Base-by-base conservation (phyloP, 2,797 vertebrate genomes). In the Hipposideros larvatus region DNA sequence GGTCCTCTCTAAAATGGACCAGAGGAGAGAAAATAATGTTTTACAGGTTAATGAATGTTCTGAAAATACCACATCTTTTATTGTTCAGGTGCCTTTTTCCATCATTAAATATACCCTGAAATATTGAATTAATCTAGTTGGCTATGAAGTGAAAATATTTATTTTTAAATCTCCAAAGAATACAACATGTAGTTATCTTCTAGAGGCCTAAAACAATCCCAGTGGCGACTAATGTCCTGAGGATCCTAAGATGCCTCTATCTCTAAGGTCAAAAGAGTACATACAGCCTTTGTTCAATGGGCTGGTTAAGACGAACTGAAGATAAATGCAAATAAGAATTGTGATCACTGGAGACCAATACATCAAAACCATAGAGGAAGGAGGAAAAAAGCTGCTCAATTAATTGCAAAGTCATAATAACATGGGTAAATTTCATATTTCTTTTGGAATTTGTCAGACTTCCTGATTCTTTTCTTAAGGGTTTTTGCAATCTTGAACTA, bases 1-100 rank as follows among this genome's bases (percentile, higher is more conserved):
- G 77, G 48, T 84, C 77, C 74, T 98, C 87, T 79, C 34, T 57
- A 92, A 96, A 91, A 77, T 95, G 87, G 87, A 94, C 93, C 77
- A 55, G 53, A 85, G 63, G 26, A 89, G 41, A 91, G 71, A 95
- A 97, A 94, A 90, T 57, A 92, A 91, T 48, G 19, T 91, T 86
- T 96, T 63, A 84, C 31, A 55, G 37, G 31, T 70, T 95, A 84
- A 95, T 70, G n/a, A 95, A 59, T 61, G 46, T 22, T 90, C 51
- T 79, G n/a, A 90, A 97, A 94, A 92, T 22, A 85, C 26, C 77
- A 82, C 61, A 22, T 61, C 80, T 89, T 92, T 94, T 79, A 90
- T 87, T 93, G n/a, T 37, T 96, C 53, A 53, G 57, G 71, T 90
- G 75, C 21, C 82, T 71, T 96, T 96, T 97, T 41, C 70, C 77